These are phyloP conservation scores for Petaurus breviceps DNA, from an alignment of 2,113 vertebrate genomes.

Conservation along the genomic window DNA sequence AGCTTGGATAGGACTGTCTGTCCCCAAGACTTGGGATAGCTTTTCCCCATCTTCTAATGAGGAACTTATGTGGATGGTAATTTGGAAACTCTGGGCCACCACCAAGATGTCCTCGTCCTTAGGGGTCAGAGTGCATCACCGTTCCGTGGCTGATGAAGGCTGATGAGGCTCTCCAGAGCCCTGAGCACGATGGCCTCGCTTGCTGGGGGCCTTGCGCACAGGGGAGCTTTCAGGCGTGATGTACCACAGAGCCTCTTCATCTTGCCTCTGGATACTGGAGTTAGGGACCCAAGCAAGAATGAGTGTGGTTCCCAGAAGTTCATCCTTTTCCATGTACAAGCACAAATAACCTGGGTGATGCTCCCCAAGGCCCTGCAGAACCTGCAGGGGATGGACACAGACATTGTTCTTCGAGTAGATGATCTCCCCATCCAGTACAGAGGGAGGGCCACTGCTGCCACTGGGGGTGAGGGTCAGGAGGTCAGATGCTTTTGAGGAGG, in stretches of 20 bases:
- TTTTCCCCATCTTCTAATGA: constrained; percentile 65
- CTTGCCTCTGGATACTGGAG: constrained; percentile 95
- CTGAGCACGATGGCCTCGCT: constrained; percentile 78
- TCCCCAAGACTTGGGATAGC: constrained; percentile 7
- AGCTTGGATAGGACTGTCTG: constrained; percentile 63
- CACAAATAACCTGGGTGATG: constrained; percentile 99
- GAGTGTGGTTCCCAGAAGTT: constrained; percentile 92
- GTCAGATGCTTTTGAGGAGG: constrained; percentile 96
- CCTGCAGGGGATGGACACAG: constrained; percentile 94
- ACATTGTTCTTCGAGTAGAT: constrained; percentile 99
- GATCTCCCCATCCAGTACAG: constrained; percentile 92
- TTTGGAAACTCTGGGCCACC: constrained; percentile 58
- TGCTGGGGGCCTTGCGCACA: constrained; percentile 89
- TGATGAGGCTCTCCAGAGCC: constrained; percentile 38
- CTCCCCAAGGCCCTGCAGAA: constrained; percentile 90
- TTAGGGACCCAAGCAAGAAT: constrained; percentile 98
- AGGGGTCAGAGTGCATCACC: constrained; percentile 25
- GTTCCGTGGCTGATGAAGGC: constrained; percentile 66
- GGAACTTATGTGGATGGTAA: constrained; percentile 27
- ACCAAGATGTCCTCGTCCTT: constrained; percentile 70
- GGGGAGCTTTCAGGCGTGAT: constrained; percentile 97
- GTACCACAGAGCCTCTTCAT: constrained; percentile 96
- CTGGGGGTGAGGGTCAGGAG: constrained; percentile 93
- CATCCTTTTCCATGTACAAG: constrained; percentile 96
- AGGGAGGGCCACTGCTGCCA: constrained; percentile 78